Percentiles rank a stretch among this genome's conserved stretches.
Conservation (phyloP, 35 echinoderm and acorn worm species). For the Amphiura filiformis region DNA sequence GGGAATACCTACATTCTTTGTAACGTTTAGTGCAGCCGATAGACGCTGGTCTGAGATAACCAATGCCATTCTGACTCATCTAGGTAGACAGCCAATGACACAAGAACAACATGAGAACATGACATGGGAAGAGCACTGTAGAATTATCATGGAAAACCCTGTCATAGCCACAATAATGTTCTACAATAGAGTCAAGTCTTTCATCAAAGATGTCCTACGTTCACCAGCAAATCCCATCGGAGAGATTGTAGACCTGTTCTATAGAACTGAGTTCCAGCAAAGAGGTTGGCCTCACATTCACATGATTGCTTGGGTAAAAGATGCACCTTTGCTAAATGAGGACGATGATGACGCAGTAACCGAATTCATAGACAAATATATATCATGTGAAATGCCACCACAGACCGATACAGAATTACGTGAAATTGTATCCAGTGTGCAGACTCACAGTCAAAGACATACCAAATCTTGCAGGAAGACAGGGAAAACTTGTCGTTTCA, state of each 20-base stretch:
- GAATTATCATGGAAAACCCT: conserved; percentile 39
- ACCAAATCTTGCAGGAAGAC: conserved; percentile 73
- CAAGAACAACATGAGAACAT: conserved; percentile 10
- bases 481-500: conserved; percentile 67
- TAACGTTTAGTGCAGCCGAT: conserved; percentile 58
- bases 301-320: conserved; percentile 46
- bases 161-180: conserved; percentile 61
- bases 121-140: conserved; percentile 55
- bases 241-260: conserved; percentile 37
- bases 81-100: conserved; percentile 22
- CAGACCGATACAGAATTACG: conserved; percentile 46
- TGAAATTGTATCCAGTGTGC: conserved; percentile 71
- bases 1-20: conserved; percentile 59
- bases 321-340: conserved; percentile 30
- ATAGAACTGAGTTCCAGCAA: conserved; percentile 46
- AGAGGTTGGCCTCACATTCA: conserved; percentile 50
- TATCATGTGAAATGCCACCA: conserved; percentile 36
- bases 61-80: conserved; percentile 22
- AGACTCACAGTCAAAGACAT: conserved; percentile 69
- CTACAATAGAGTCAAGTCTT: conserved; percentile 44
- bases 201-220: conserved; percentile 53
- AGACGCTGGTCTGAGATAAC: conserved; percentile 58
- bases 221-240: conserved; percentile 50
- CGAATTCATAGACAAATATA: conserved; percentile 60
- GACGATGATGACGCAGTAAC: conserved; percentile 28